Base-by-base conservation (phyloP, 2,113 vertebrate species). In the Oncorhynchus tshawytscha region DNA sequence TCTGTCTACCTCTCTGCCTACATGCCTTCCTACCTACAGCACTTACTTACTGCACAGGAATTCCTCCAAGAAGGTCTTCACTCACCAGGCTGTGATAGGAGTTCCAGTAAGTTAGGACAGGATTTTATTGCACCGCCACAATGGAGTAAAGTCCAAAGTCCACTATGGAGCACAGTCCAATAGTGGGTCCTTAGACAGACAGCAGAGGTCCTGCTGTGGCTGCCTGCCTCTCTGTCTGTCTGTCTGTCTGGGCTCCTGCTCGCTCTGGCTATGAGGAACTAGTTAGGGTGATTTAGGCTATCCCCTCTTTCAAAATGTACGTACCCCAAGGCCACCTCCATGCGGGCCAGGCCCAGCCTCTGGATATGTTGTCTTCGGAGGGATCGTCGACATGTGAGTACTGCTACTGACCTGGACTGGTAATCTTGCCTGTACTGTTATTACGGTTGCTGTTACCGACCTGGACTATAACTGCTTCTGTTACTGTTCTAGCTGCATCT, bases 101-200 rank as follows among this genome's bases (percentile, higher is more conserved):
- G 91, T 93, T 93, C 90, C 93, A 89, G 81, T 87, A 5, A 5
- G 16, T 16, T 86, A 89, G 88, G 86, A 87, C 85, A 86, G 82
- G 78, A 87, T 94, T 93, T 94, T 93, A 54, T 18, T 54, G 51
- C 51, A 54, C 13, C 51, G 51, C 51, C 51, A 54, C 16, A 2
- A 54, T 54, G 51, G 51, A 54, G 51, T 16, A 18, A 54, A 54
- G 51, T 54, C 51, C 92, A 88, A 91, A 88, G 49, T 83, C 51
- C 51, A 54, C 16, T 18, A 54, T 54, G 51, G 51, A 18, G 16
- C 51, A 79, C 94, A 94, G 93, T 94, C 91, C 91, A 81, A 20
- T 67, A 15, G 79, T 72, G 73, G 87, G 87, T 87, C 85, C 51
- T 54, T 45, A 45, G 39, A 91, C 82, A 73, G 82, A 85, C 80